phyloP scores from a whole-genome alignment of 2,888 invertebrate genomes.

The Rhamnusium bicolor region DNA sequence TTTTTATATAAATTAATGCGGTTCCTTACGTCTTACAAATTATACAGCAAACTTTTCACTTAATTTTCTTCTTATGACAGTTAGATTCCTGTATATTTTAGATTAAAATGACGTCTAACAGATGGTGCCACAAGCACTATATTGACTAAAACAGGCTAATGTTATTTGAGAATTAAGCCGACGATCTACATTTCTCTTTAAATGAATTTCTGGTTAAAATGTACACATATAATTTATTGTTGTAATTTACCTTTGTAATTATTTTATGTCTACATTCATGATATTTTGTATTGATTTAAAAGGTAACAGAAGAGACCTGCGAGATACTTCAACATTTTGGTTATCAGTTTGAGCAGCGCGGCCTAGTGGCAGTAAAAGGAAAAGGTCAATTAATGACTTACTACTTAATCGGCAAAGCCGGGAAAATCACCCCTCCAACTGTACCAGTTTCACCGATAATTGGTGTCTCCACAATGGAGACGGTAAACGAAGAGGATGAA shows the following conservation, averaged over 20 bases:
- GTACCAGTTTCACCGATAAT: constrained; percentile 66
- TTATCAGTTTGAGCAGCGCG: constrained; percentile 94
- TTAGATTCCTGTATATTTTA: too few relatives aligned
- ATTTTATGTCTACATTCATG: not conserved
- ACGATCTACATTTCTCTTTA: too few relatives aligned
- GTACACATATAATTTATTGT: too few relatives aligned
- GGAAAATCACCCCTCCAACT: constrained; percentile 67
- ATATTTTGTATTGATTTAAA: constrained; percentile 26
- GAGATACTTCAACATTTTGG: constrained; percentile 91
- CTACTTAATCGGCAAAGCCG: constrained; percentile 81
- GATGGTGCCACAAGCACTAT: not conserved
- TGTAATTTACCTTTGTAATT: not conserved
- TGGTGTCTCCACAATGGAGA: constrained; percentile 66
- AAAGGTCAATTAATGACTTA: constrained; percentile 97
- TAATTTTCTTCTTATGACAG: too few relatives aligned
- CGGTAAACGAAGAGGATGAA: constrained; percentile 70
- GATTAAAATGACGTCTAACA: too few relatives aligned
- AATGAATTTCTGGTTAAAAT: too few relatives aligned
- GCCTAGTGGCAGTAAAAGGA: constrained; percentile 95
- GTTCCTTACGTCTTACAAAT: too few relatives aligned
- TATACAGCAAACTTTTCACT: too few relatives aligned
- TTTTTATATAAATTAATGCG: too few relatives aligned
- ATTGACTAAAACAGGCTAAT: too few relatives aligned
- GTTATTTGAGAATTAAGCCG: too few relatives aligned
- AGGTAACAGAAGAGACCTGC: constrained; percentile 97